phyloP scores from a whole-genome alignment of 2,888 invertebrate genomes.

The Malachius bipustulatus region DNA sequence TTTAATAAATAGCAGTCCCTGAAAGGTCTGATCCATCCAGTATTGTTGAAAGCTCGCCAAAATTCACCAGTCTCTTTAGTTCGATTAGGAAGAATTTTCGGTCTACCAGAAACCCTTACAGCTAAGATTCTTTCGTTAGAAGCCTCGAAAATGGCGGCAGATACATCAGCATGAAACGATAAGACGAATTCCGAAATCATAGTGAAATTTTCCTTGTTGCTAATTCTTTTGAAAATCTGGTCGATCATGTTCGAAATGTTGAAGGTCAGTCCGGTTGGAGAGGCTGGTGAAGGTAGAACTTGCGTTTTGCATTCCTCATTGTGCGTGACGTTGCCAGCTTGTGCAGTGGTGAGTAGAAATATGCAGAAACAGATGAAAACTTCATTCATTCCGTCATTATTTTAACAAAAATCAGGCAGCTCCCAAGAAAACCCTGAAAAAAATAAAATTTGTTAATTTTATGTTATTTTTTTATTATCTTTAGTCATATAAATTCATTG shows the following conservation, averaged over 20 bases:
- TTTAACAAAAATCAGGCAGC: constrained; percentile 18
- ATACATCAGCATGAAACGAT: no score
- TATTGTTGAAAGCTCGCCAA: constrained; percentile 41
- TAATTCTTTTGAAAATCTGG: constrained; percentile 23
- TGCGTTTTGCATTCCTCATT: constrained; percentile 29
- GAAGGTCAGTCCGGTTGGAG: constrained; percentile 31
- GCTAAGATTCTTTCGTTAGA: constrained; percentile 25
- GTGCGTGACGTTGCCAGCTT: constrained; percentile 31
- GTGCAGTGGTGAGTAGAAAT: constrained; percentile 39
- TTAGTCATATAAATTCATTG: no score
- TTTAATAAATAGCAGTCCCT: constrained; percentile 33
- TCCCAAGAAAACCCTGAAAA: constrained; percentile 25
- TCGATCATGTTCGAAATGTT: constrained; percentile 23
- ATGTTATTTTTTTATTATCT: no score
- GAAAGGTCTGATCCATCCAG: constrained; percentile 35
- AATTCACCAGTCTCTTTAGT: constrained; percentile 41
- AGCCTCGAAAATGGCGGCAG: no score
- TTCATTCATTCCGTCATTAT: constrained; percentile 36
- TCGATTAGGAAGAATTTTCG: constrained; percentile 28
- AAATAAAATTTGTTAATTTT: no score
- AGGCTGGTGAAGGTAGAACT: constrained; percentile 28
- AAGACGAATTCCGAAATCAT: constrained; percentile 34
- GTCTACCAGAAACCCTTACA: constrained; percentile 26
- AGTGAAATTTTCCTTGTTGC: constrained; percentile 35
- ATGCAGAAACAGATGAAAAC: constrained; percentile 29